phyloP scores from a whole-genome alignment of 2,888 invertebrate genomes.

The Bellardia pandia region DNA sequence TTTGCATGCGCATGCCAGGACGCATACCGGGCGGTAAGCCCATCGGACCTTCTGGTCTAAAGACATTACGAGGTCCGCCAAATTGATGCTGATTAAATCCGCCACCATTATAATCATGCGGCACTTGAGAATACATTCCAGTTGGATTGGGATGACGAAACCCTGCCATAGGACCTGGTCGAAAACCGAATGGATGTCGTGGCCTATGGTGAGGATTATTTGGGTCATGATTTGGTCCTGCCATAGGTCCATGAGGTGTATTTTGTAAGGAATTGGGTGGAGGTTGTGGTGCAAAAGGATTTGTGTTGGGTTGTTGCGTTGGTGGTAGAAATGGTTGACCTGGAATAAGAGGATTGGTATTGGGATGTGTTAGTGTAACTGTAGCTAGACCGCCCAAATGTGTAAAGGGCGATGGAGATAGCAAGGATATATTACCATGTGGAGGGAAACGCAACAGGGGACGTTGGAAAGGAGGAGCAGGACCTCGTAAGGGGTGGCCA shows the following conservation, averaged over 20 bases:
- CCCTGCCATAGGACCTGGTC: constrained; percentile 77
- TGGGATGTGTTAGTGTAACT: constrained; percentile 76
- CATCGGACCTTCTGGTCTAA: constrained; percentile 75
- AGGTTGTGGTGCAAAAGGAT: constrained; percentile 76
- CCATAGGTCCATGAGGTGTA: constrained; percentile 75
- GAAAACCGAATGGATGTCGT: constrained; percentile 78
- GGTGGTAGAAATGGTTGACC: constrained; percentile 80
- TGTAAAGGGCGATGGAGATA: constrained; percentile 72
- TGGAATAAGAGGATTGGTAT: constrained; percentile 80
- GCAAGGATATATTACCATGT: constrained; percentile 80
- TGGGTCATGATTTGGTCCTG: constrained; percentile 74
- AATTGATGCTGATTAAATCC: constrained; percentile 75
- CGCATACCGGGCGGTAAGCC: constrained; percentile 75
- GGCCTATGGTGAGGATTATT: constrained; percentile 77
- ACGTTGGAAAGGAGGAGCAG: constrained; percentile 76
- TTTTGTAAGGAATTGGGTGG: constrained; percentile 73
- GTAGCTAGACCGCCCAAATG: constrained; percentile 66
- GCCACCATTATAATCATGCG: constrained; percentile 75
- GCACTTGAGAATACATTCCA: constrained; percentile 75
- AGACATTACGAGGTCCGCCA: constrained; percentile 75
- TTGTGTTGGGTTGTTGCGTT: constrained; percentile 75
- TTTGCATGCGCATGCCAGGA: constrained; percentile 85
- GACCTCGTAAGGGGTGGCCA: constrained; percentile 78
- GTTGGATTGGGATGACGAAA: constrained; percentile 77
- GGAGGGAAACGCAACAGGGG: constrained; percentile 79